Conservation (phyloP, 2,888 invertebrate species). For the Scaptomyza cyrtandrae region DNA sequence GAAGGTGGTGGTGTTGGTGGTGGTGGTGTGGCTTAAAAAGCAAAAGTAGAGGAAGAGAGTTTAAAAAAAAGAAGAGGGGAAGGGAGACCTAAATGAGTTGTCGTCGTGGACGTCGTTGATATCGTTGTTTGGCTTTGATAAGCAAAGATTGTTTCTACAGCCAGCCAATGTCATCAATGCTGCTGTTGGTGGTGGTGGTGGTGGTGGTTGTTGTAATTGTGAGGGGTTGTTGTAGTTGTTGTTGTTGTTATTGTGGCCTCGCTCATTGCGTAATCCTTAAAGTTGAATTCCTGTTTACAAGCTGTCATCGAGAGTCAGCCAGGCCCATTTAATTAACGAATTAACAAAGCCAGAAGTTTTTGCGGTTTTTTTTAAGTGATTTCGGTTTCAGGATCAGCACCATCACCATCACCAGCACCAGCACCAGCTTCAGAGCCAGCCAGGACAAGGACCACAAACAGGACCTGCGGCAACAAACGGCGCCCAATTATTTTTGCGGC, state of each 20-base stretch:
- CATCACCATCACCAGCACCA: conserved; percentile 6
- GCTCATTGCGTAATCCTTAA: conserved; percentile 74
- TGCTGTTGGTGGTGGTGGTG: background rate
- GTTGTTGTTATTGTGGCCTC: conserved; percentile 40
- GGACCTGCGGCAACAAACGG: conserved; percentile 32
- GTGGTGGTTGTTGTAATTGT: background rate
- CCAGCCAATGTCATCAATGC: conserved; percentile 75
- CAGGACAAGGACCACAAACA: conserved; percentile 3
- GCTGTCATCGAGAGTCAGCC: conserved; percentile 66
- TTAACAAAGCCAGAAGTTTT: conserved; percentile 79
- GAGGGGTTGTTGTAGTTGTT: background rate
- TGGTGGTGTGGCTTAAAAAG: conserved; percentile 1
- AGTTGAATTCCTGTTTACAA: conserved; percentile 71
- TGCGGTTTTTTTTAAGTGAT: conserved; percentile 70
- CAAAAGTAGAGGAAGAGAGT: background rate
- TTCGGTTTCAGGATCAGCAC: conserved; percentile 42
- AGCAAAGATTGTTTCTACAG: conserved; percentile 68
- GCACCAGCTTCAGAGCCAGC: background rate
- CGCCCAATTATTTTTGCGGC: conserved; percentile 72
- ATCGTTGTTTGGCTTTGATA: conserved; percentile 71
- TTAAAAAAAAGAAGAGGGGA: background rate
- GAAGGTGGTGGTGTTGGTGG: background rate
- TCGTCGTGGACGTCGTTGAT: conserved; percentile 58
- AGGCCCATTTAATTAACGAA: conserved; percentile 78
- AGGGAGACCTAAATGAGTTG: conserved; percentile 67